Percentiles rank a stretch among this genome's conserved stretches.
Conservation (phyloP, 2,797 vertebrate genomes). For the Danio jaintianensis region DNA sequence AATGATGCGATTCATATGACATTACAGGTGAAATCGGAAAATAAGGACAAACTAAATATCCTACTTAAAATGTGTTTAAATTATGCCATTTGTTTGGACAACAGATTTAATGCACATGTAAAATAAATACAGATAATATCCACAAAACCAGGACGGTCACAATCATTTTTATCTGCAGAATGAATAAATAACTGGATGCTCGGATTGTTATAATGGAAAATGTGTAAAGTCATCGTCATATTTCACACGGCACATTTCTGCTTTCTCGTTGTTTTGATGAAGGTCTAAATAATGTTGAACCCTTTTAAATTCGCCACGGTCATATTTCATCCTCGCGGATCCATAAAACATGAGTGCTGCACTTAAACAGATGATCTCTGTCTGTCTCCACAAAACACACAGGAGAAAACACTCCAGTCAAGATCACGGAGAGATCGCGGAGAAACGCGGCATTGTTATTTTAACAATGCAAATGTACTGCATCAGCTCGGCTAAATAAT, state of each 20-base stretch:
- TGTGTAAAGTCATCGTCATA: not conserved
- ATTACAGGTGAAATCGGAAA: not conserved
- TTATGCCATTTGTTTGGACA: no score
- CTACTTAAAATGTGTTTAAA: no score
- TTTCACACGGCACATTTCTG: not conserved
- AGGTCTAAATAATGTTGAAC: constrained; percentile 26
- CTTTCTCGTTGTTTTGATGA: constrained; percentile 22
- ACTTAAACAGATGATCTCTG: constrained; percentile 74
- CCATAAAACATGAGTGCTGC: constrained; percentile 71
- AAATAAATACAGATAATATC: not conserved
- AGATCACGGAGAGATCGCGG: no score
- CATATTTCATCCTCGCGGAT: constrained; percentile 79
- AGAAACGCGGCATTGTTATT: no score
- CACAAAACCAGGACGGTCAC: not conserved
- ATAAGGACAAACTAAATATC: no score
- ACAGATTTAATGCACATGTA: not conserved
- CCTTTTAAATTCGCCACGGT: constrained; percentile 60
- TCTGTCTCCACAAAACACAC: no score
- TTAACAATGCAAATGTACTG: no score
- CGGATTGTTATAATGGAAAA: not conserved
- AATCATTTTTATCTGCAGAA: not conserved
- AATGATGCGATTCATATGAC: not conserved
- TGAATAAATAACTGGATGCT: not conserved
- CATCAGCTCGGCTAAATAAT: not conserved
- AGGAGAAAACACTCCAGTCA: no score